Evolutionary conservation across 2,797 vertebrate species (phyloP), one percentile per base, ranked within the genome.

Genomic region (Phalanger gymnotis): DNA sequence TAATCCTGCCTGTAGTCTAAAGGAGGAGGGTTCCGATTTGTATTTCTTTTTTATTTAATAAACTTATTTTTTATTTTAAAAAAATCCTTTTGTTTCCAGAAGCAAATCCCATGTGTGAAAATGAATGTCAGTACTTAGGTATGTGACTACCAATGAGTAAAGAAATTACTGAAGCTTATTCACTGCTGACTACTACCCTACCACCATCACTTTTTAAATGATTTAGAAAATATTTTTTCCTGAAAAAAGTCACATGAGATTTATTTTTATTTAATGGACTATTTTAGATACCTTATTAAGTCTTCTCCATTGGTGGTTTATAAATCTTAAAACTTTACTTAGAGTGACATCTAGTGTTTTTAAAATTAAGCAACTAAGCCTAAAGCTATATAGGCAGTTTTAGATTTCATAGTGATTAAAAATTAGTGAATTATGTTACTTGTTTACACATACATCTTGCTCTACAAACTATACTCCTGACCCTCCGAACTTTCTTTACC

Each of bases 331-430:
- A 94, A 94, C 96, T 96, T 98, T 97, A 97, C 97, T 97, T 98
- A 98, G 98, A 97, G 53, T 98, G 98, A 98, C 98, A 98, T 96
- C 98, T 99, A 99, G 98, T 96, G 98, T 96, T 87, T 47, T 81
- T 96, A 96, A 53, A 97, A 61, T 0, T 92, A 97, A 87, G 3
- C 73, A 51, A 47, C 25, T 11, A 87, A 47, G 40, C 40, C 40
- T 47, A 51, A 87, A 3, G 73, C 40, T 40, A 25, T 11, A 12
- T 51, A 87, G 22, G 73, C 0, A 81, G 19, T 47, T 7, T 22
- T 81, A 25, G 73, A 81, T 81, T 81, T 51, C 40, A 4, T 4
- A 25, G n/a, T 25, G 19, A 81, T 47, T 9, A 81, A 81, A 81
- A 47, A 25, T 81, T 9, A 40, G 7, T 73, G 66, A 73, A 22